These are phyloP conservation scores for Ophioninae sp. DNA, from an alignment of 2,888 invertebrate species.

Conservation along the genomic window DNA sequence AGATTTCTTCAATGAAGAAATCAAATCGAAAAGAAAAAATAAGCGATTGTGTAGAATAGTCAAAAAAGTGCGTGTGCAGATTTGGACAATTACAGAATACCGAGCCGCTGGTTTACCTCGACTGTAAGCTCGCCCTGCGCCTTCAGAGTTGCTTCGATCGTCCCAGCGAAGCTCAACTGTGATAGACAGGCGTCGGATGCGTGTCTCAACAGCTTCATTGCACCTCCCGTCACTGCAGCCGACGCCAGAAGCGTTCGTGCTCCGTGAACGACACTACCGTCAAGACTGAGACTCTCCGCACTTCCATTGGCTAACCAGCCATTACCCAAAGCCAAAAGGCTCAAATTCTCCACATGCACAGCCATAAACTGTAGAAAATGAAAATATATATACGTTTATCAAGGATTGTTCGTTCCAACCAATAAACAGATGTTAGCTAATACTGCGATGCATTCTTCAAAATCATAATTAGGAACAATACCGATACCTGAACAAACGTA, in stretches of 20 bases:
- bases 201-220: slow-evolving; percentile 84
- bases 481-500: slow-evolving; percentile 89
- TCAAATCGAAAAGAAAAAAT: slow-evolving; percentile 29
- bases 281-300: slow-evolving; percentile 87
- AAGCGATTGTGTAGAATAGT: neutral
- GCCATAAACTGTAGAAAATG: slow-evolving; percentile 88
- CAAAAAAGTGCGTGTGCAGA: slow-evolving; percentile 10
- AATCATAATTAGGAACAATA: too few relatives aligned
- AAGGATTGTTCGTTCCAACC: neutral
- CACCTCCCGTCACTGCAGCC: slow-evolving; percentile 85
- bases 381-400: neutral
- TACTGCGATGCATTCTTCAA: too few relatives aligned
- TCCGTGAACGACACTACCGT: slow-evolving; percentile 87
- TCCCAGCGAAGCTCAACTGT: slow-evolving; percentile 88
- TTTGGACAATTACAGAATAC: neutral
- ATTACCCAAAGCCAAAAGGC: slow-evolving; percentile 85
- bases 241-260: slow-evolving; percentile 88
- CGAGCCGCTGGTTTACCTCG: slow-evolving; percentile 83
- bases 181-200: slow-evolving; percentile 86
- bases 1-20: neutral
- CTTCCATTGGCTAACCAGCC: slow-evolving; percentile 88
- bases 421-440: too few relatives aligned
- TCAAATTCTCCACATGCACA: slow-evolving; percentile 89
- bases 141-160: slow-evolving; percentile 89
- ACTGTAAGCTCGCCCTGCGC: slow-evolving; percentile 93